Evolutionary conservation across 2,888 invertebrate species (phyloP).

Genomic region (Trissolcus japonicus): DNA sequence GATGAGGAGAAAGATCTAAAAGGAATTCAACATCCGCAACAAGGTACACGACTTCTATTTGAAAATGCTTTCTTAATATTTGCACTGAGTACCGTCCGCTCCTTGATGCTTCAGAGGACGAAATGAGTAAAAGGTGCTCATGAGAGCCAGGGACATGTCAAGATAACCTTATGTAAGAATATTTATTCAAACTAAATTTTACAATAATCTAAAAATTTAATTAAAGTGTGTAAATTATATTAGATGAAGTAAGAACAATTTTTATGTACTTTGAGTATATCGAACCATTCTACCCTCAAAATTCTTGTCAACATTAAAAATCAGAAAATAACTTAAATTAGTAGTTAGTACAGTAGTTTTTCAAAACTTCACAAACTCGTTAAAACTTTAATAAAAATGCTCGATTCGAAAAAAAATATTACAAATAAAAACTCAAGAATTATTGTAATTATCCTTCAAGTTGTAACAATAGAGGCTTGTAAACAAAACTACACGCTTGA

Average conservation of each 20-base stretch:
- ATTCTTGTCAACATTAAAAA: background rate
- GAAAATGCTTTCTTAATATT: constrained; percentile 52
- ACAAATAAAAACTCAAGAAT: too few species aligned
- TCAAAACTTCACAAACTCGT: too few species aligned
- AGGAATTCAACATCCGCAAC: constrained; percentile 23
- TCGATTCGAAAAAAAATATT: too few species aligned
- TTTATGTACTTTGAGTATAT: background rate
- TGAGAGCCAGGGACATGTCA: constrained; percentile 32
- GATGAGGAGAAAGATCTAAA: constrained; percentile 28
- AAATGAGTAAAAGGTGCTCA: constrained; percentile 19
- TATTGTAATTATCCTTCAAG: too few species aligned
- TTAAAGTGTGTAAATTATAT: too few species aligned
- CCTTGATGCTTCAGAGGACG: constrained; percentile 19
- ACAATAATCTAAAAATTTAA: too few species aligned
- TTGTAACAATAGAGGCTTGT: too few species aligned
- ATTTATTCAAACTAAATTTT: constrained; percentile 11
- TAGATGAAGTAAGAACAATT: too few species aligned
- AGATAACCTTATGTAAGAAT: constrained; percentile 41
- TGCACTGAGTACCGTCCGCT: constrained; percentile 37
- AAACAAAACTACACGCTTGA: background rate
- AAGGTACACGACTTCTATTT: constrained; percentile 29
- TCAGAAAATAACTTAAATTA: background rate
- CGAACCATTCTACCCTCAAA: background rate
- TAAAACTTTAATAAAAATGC: too few species aligned
- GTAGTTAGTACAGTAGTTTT: too few species aligned